Base-by-base conservation (phyloP, 2,888 invertebrate species). In the Atethmia centrago region DNA sequence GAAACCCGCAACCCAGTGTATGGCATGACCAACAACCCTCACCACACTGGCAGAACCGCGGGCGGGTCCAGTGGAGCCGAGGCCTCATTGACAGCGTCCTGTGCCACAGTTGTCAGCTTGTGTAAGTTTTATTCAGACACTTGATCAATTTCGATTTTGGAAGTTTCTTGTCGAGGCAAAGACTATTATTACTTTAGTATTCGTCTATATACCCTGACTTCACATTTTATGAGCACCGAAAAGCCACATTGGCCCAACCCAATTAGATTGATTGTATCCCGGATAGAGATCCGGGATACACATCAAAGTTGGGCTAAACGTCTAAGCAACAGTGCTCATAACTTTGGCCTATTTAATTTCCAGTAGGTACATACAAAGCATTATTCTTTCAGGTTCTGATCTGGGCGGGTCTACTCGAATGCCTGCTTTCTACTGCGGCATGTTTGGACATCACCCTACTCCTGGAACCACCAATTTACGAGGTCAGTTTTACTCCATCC, bases 21-120 rank as follows among this genome's bases (percentile, higher is more conserved):
- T 90, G 99, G 99, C 0, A 97, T 98, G 90, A 98, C 99, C 0
- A 97, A 97, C 85, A 99, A 99, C 96, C 99, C 99, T 0, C 99
- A 99, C 89, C 98, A 99, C 92, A 97, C 97, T 0, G 97, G 98
- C 0, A 96, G 99, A 73, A 98, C 97, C 3, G 98, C 98, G 0
- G 99, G 99, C 0, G 99, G 99, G 9, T 99, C 99, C 71, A 99
- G 99, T 71, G 99, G 99, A 31, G 98, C 98, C 0, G 99, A 99
- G 92, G 98, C 97, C 0, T 97, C 97, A 0, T 95, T 99, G 8
- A 96, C 98, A 28, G 97, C 98, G 2, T 95, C 98, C 10, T 98
- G 98, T 87, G 99, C 98, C 8, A 97, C 98, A 25, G 97, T 98
- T 7, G 97, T 99, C 85, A 98, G 99, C 59, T 95, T 99, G 80